Evolutionary conservation across 2,113 vertebrate species (phyloP).

Genomic region (Eudyptes chrysolophus): DNA sequence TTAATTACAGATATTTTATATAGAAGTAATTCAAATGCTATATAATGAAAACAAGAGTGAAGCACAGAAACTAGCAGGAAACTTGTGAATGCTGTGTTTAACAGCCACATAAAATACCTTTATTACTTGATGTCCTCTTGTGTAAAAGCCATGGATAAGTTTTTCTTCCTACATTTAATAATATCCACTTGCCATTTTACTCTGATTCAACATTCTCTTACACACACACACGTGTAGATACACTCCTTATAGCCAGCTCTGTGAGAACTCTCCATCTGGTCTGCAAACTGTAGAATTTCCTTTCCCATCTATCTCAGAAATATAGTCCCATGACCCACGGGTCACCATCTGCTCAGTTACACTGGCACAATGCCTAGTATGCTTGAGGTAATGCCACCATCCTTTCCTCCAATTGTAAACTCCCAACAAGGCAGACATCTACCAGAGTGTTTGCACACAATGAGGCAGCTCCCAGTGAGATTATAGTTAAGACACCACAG

Average conservation of each 20-base stretch:
- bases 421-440: slow-evolving; percentile 69
- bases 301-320: slow-evolving; percentile 76
- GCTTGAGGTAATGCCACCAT: slow-evolving; percentile 75
- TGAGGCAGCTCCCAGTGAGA: slow-evolving; percentile 74
- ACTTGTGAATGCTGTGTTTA: background rate
- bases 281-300: slow-evolving; percentile 74
- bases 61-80: background rate
- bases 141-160: background rate
- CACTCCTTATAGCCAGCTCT: slow-evolving; percentile 51
- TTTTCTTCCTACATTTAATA: slow-evolving; percentile 8
- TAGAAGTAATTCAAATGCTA: background rate
- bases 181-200: slow-evolving; percentile 10
- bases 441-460: slow-evolving; percentile 74
- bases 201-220: slow-evolving; percentile 32
- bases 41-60: background rate
- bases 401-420: slow-evolving; percentile 75
- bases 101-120: background rate
- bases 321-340: slow-evolving; percentile 79
- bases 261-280: slow-evolving; percentile 74
- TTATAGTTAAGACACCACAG: slow-evolving; percentile 70
- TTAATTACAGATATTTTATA: background rate
- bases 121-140: background rate
- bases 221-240: background rate
- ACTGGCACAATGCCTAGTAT: slow-evolving; percentile 79
- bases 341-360: slow-evolving; percentile 82